These are phyloP conservation scores for Willisornis vidua DNA, from an alignment of 2,113 vertebrate species.

Conservation along the genomic window DNA sequence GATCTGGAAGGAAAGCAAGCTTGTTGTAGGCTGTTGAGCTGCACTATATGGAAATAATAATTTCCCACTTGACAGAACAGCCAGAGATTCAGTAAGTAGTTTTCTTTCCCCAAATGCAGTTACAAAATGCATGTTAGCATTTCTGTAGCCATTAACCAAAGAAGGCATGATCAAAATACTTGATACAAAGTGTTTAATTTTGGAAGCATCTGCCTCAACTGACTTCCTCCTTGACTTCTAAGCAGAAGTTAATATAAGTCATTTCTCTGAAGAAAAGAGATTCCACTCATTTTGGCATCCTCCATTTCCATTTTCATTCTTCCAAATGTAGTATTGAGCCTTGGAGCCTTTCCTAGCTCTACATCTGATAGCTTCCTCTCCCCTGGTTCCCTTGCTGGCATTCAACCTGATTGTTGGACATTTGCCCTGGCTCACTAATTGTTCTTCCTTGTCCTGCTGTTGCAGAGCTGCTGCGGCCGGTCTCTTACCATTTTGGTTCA, in stretches of 20 bases:
- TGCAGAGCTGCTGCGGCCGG: accelerated
- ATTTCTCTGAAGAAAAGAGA: not conserved
- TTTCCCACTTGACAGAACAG: not conserved
- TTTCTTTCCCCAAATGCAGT: not conserved
- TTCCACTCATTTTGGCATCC: conserved; percentile 18
- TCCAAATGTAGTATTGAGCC: not conserved
- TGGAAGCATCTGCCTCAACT: not conserved
- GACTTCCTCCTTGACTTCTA: conserved; percentile 2
- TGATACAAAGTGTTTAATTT: not conserved
- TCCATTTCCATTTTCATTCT: conserved; percentile 21
- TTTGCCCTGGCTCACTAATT: conserved; percentile 17
- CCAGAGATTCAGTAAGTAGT: not conserved
- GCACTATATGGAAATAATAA: not conserved
- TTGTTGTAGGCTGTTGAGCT: not conserved
- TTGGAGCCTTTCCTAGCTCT: conserved; percentile 40
- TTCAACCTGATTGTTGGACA: not conserved
- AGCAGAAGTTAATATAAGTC: not conserved
- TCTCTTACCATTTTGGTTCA: not conserved
- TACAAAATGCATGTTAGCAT: not conserved
- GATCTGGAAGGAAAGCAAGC: not conserved
- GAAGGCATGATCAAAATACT: not conserved
- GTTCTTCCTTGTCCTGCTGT: not conserved
- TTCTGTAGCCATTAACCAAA: not conserved
- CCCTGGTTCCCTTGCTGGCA: conserved; percentile 3
- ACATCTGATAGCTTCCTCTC: conserved; percentile 40